phyloP scores from a whole-genome alignment of 2,113 vertebrate species.

The Brachyistius frenatus region DNA sequence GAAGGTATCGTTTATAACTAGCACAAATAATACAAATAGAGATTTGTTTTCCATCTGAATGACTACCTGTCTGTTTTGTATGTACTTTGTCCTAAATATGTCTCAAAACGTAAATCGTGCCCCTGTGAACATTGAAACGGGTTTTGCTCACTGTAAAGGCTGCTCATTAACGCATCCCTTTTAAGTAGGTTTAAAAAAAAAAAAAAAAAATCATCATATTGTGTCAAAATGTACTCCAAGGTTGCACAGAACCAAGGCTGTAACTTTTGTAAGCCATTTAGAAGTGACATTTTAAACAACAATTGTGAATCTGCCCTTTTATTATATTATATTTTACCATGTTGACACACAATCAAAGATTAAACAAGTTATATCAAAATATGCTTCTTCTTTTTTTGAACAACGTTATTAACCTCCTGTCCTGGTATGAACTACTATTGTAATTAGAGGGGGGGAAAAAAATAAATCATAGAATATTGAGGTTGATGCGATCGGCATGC shows the following conservation, averaged over 20 bases:
- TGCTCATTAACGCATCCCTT: background rate
- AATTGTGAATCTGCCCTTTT: no score
- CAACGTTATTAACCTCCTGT: background rate
- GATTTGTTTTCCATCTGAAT: no score
- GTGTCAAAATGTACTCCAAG: background rate
- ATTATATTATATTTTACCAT: background rate
- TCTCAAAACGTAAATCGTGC: background rate
- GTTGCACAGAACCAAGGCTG: background rate
- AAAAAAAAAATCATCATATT: background rate
- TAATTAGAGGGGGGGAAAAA: background rate
- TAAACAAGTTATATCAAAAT: background rate
- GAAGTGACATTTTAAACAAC: no score
- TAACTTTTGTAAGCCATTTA: no score
- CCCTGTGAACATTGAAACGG: background rate
- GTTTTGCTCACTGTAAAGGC: no score
- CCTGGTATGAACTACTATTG: background rate
- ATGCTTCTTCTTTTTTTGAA: background rate
- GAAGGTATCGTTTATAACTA: no score
- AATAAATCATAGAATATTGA: background rate
- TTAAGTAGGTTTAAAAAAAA: background rate
- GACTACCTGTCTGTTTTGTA: no score
- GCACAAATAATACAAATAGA: no score
- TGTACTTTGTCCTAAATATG: background rate
- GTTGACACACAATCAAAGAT: background rate
- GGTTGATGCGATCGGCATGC: no score